Conservation (phyloP, 2,113 vertebrate genomes). For the Mormyrus iriodes region DNA sequence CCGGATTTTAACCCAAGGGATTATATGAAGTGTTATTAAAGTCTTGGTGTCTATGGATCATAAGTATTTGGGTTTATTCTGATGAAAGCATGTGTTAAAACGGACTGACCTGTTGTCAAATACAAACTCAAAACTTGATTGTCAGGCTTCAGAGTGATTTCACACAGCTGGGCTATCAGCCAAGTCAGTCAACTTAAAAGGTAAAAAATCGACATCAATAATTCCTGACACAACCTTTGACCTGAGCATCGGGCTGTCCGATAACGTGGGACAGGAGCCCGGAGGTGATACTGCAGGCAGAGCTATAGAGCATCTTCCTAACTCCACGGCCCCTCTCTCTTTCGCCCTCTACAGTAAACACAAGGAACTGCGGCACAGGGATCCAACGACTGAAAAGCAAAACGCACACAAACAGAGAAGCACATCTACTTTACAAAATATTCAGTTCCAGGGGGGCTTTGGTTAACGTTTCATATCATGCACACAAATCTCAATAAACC, state of each 20-base stretch:
- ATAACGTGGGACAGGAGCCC: slow-evolving; percentile 37
- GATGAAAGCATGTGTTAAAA: neutral
- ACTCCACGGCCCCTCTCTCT: neutral
- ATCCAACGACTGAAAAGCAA: neutral
- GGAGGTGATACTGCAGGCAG: slow-evolving; percentile 25
- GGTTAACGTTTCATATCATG: neutral
- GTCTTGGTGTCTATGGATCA: neutral
- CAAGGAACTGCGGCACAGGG: neutral
- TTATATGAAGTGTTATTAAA: neutral
- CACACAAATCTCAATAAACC: neutral
- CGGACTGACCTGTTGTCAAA: neutral
- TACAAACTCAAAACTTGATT: neutral
- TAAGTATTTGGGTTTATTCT: neutral
- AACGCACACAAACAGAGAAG: neutral
- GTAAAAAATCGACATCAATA: slow-evolving; percentile 31
- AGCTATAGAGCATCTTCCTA: slow-evolving; percentile 9
- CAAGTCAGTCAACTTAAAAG: neutral
- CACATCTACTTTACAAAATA: neutral
- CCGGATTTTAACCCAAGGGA: neutral
- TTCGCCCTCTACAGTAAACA: neutral
- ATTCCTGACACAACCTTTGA: slow-evolving; percentile 29
- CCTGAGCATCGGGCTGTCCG: slow-evolving; percentile 28
- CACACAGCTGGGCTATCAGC: neutral
- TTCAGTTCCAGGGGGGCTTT: neutral
- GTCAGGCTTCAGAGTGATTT: neutral